Evolutionary conservation across 2,797 vertebrate species (phyloP).

Genomic region (Tauraco hartlaubi): DNA sequence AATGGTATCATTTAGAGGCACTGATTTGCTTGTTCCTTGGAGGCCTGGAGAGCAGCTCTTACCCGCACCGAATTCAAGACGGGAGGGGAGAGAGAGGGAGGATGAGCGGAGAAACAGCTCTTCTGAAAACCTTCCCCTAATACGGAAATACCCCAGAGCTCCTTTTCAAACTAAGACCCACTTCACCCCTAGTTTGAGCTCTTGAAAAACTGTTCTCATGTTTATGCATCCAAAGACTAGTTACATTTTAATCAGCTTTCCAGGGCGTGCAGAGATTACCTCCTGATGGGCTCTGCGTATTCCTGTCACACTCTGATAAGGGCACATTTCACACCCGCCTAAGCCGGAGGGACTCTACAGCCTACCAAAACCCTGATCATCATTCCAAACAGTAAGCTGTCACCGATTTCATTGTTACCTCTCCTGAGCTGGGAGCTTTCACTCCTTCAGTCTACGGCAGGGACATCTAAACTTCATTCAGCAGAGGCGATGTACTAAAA

Average conservation of each 20-base stretch:
- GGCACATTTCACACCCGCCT: conserved; percentile 65
- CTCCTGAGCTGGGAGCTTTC: conserved; percentile 27
- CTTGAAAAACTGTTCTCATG: conserved; percentile 60
- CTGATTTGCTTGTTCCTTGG: background rate
- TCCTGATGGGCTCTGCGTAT: conserved; percentile 69
- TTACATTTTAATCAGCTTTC: conserved; percentile 78
- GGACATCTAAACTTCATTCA: background rate
- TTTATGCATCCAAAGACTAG: conserved; percentile 74
- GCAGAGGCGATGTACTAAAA: conserved; percentile 9
- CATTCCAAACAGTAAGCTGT: conserved; percentile 23
- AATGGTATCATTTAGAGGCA: background rate
- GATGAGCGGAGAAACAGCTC: background rate
- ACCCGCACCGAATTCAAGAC: background rate
- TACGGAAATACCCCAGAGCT: background rate
- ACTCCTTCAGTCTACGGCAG: background rate
- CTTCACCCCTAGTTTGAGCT: conserved; percentile 39
- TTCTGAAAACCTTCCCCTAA: background rate
- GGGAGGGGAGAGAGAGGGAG: background rate
- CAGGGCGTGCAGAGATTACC: conserved; percentile 76
- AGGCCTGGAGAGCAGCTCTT: background rate
- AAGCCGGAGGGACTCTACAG: conserved; percentile 34
- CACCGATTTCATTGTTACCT: conserved; percentile 14
- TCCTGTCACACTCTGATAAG: conserved; percentile 83
- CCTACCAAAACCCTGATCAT: conserved; percentile 42
- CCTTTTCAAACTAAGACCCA: conserved; percentile 31